Percentiles rank a stretch among this genome's conserved stretches.
Conservation (phyloP, 2,888 invertebrate genomes). For the Latheticus oryzae region DNA sequence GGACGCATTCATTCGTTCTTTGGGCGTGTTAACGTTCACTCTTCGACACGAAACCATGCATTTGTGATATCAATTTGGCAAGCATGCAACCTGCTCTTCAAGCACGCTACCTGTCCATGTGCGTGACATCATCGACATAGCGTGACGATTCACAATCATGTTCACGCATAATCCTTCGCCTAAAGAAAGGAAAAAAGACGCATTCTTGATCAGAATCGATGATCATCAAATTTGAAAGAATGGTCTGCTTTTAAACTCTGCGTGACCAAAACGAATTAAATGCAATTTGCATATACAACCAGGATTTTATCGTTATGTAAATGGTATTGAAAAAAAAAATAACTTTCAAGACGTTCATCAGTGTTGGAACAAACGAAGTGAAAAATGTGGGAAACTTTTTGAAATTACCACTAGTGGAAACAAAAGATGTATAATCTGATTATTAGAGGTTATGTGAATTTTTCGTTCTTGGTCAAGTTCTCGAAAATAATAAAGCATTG, state of each 20-base stretch:
- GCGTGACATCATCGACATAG: slow-evolving; percentile 44
- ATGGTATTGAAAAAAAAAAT: slow-evolving; percentile 30
- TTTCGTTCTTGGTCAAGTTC: slow-evolving; percentile 22
- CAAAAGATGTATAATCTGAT: slow-evolving; percentile 18
- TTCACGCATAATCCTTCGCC: slow-evolving; percentile 30
- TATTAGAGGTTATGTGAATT: slow-evolving; percentile 30
- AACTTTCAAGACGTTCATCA: slow-evolving; percentile 13
- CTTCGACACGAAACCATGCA: slow-evolving; percentile 38
- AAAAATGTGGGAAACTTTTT: slow-evolving; percentile 19
- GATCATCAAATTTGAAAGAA: background rate
- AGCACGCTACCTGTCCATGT: slow-evolving; percentile 44
- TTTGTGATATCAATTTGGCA: slow-evolving; percentile 43
- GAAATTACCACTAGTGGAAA: slow-evolving; percentile 4
- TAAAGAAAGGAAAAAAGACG: slow-evolving; percentile 16
- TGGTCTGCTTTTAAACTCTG: slow-evolving; percentile 5
- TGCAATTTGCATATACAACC: slow-evolving; percentile 33
- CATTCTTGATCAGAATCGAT: slow-evolving; percentile 8
- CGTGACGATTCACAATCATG: slow-evolving; percentile 42
- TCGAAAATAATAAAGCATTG: slow-evolving; percentile 29
- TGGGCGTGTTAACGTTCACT: slow-evolving; percentile 37
- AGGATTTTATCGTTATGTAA: slow-evolving; percentile 29
- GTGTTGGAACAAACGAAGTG: slow-evolving; percentile 1
- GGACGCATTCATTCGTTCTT: slow-evolving; percentile 16
- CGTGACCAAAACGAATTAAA: slow-evolving; percentile 34
- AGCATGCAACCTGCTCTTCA: slow-evolving; percentile 41